Evolutionary conservation across 2,888 invertebrate species (phyloP), one percentile per base, ranked within the genome.

Genomic region (Coelogynopora nodosa): DNA sequence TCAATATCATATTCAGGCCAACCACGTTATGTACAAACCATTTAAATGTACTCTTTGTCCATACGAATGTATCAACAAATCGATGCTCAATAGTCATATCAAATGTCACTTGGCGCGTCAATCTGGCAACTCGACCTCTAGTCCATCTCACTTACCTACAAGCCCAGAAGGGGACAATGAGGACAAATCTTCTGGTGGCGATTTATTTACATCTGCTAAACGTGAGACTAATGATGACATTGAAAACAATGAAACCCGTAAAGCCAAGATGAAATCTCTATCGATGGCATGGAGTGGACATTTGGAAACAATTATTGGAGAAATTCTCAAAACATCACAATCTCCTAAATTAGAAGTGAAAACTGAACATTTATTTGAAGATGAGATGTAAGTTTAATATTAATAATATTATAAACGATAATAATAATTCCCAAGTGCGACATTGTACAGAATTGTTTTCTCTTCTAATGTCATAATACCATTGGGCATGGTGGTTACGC

Each of bases 21-120:
- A 74, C 27, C 74, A 74, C 23, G 74, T 74, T 74, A 74, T 74
- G 74, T 74, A 74, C 74, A 74, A 74, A 23, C 74, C 74, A 5
- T 74, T 74, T 74, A 74, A 74, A 26, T 74, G 74, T 26, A 13
- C 23, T 26, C 2, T 74, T 2, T 74, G 74, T 23, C 74, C 74
- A 2, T 74, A 74, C 74, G 74, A 74, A 23, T 74, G 74, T 26
- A 74, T 74, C 74, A 74, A 74, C 74, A 74, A 74, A 26, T 74
- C 74, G 2, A 74, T 74, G 74, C 74, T 74, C 27, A 74, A 74
- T 26, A 74, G 74, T 26, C 74, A 74, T 23, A 23, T 26, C 27
- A 74, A 74, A 23, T 74, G 74, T 23, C 74, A 74, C 23, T 2
- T 74, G 18, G 23, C 74, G 5, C 74, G 74, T 5, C 74, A 74